phyloP scores from a whole-genome alignment of 2,113 vertebrate species.

The Tetrax tetrax region DNA sequence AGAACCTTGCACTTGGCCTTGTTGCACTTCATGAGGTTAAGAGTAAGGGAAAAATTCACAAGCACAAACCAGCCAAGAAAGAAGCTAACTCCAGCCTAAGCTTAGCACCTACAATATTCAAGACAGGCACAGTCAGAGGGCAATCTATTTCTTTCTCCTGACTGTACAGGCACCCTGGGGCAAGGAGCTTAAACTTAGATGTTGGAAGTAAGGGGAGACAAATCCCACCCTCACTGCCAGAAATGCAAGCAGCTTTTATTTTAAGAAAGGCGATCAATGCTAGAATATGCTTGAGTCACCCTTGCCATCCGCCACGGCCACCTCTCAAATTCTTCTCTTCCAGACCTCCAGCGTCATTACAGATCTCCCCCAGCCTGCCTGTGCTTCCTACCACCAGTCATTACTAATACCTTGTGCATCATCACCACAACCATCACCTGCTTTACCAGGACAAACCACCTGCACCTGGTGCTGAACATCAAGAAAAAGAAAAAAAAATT shows the following conservation, averaged over 20 bases:
- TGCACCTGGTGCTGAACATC: not conserved
- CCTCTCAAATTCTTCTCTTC: slow-evolving; percentile 4
- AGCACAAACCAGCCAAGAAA: not conserved
- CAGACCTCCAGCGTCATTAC: rapidly evolving
- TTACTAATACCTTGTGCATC: not conserved
- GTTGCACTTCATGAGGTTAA: not conserved
- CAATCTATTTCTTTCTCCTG: slow-evolving; percentile 7
- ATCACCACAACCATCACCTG: rapidly evolving
- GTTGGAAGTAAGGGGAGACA: slow-evolving; percentile 40
- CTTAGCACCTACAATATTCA: not conserved
- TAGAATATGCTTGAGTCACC: slow-evolving; percentile 45
- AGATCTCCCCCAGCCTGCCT: not conserved
- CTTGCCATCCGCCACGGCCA: not conserved
- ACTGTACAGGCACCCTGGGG: not conserved
- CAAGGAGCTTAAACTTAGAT: slow-evolving; percentile 52
- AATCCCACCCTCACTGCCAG: slow-evolving; percentile 29
- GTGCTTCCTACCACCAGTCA: rapidly evolving
- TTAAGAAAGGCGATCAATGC: slow-evolving; percentile 44
- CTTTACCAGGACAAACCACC: not conserved
- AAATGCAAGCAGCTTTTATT: slow-evolving; percentile 53
- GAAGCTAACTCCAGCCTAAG: not conserved
- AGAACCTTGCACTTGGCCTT: not conserved
- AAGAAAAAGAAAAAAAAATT: not conserved
- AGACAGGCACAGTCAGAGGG: not conserved
- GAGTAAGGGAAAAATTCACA: not conserved